Conservation (phyloP, 2,888 invertebrate genomes). For the Candidula unifasciata region DNA sequence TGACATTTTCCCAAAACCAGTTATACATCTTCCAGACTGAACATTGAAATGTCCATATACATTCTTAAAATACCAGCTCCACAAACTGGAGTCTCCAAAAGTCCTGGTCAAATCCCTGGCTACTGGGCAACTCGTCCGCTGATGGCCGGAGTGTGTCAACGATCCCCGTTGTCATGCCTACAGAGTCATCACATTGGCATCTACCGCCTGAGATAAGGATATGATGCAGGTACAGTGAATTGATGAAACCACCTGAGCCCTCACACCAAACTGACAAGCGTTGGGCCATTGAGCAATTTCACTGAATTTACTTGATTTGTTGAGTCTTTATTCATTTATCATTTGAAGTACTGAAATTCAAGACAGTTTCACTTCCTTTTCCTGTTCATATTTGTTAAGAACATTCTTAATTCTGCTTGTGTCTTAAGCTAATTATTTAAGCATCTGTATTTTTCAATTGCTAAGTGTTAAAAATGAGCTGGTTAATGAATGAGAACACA, state of each 20-base stretch:
- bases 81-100: not conserved
- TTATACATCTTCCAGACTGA: slow-evolving; percentile 63
- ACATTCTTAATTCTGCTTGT: no score
- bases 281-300: not conserved
- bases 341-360: not conserved
- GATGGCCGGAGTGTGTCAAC: not conserved
- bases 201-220: not conserved
- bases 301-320: not conserved
- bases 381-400: no score
- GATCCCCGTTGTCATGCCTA: not conserved
- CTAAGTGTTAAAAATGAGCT: no score
- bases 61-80: not conserved
- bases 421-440: no score
- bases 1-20: slow-evolving; percentile 61
- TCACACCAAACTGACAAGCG: no score
- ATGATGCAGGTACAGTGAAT: no score
- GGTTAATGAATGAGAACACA: no score
- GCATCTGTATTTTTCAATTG: no score
- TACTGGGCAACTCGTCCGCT: not conserved
- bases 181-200: not conserved
- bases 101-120: slow-evolving; percentile 1
- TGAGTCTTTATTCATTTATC: not conserved
- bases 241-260: no score
- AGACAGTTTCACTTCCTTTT: not conserved
- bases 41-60: not conserved